phyloP scores from a whole-genome alignment of 1,140 invertebrate genomes.

The Lerema accius region DNA sequence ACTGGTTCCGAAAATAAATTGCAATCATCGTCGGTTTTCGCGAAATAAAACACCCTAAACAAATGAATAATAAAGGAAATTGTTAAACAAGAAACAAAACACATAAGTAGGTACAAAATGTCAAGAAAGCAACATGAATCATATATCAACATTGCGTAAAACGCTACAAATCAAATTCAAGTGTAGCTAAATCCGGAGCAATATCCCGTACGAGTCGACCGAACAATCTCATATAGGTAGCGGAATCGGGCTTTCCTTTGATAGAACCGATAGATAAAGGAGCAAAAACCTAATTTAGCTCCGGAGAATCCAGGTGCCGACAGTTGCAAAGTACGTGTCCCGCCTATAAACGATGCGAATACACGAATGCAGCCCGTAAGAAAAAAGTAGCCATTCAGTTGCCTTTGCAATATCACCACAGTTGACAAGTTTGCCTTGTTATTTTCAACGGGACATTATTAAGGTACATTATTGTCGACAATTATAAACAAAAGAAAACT shows the following conservation, averaged over 20 bases:
- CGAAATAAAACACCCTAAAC: too few species aligned
- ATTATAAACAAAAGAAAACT: too few species aligned
- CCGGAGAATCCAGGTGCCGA: conserved; percentile 29
- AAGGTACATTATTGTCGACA: too few species aligned
- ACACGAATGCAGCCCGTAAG: conserved; percentile 14
- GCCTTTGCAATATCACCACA: not conserved
- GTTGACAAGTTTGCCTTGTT: not conserved
- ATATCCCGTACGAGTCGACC: conserved; percentile 13
- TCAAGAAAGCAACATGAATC: not conserved
- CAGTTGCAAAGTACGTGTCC: conserved; percentile 33
- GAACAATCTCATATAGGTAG: conserved; percentile 19
- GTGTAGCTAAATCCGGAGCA: conserved; percentile 2
- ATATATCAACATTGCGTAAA: conserved; percentile 6
- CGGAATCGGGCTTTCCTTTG: conserved; percentile 24
- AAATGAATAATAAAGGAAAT: too few species aligned
- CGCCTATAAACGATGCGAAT: conserved; percentile 26
- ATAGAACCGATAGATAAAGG: conserved; percentile 29
- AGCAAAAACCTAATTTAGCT: conserved; percentile 34
- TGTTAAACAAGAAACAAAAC: too few species aligned
- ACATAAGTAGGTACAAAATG: not conserved
- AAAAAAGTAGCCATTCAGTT: conserved; percentile 7
- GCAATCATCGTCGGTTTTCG: not conserved
- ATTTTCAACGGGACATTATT: not conserved
- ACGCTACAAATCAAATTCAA: conserved; percentile 11
- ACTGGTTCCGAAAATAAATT: not conserved